A percentile compares a stretch with the other conserved stretches of the same genome.
Conservation (phyloP, 1,140 invertebrate species). For the Drosophila bocqueti region DNA sequence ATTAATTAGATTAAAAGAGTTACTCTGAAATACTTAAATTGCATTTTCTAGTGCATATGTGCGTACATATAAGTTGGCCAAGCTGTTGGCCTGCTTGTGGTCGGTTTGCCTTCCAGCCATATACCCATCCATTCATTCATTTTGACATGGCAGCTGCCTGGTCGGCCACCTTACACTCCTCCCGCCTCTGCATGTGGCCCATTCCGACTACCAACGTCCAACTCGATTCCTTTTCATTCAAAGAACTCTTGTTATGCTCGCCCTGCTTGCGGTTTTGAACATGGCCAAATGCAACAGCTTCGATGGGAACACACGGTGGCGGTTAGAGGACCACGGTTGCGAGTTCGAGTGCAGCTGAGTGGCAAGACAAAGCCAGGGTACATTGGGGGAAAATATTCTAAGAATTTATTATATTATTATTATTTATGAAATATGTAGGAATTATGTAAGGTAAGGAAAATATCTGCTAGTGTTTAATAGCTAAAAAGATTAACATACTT, state of each 20-base stretch:
- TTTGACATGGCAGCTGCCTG: conserved; percentile 73
- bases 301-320: conserved; percentile 10
- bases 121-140: conserved; percentile 68
- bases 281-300: conserved; percentile 67
- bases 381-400: not conserved
- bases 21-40: not conserved
- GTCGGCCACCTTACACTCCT: conserved; percentile 24
- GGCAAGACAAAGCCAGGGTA: conserved; percentile 34
- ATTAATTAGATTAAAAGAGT: not conserved
- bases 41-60: conserved; percentile 4
- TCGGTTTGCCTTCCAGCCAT: conserved; percentile 37
- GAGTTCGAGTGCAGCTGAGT: conserved; percentile 23
- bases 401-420: not conserved
- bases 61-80: conserved; percentile 45
- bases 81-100: conserved; percentile 68
- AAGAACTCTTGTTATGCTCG: conserved; percentile 59
- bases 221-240: conserved; percentile 27
- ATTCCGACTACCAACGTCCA: conserved; percentile 4
- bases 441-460: not conserved
- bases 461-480: not conserved
- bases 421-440: too few species aligned
- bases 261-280: conserved; percentile 51
- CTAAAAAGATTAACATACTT: not conserved
- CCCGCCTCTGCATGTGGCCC: not conserved
- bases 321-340: conserved; percentile 20